These are phyloP conservation scores for Drosophila pruinosa DNA, from an alignment of 1,140 invertebrate genomes.

Conservation along the genomic window DNA sequence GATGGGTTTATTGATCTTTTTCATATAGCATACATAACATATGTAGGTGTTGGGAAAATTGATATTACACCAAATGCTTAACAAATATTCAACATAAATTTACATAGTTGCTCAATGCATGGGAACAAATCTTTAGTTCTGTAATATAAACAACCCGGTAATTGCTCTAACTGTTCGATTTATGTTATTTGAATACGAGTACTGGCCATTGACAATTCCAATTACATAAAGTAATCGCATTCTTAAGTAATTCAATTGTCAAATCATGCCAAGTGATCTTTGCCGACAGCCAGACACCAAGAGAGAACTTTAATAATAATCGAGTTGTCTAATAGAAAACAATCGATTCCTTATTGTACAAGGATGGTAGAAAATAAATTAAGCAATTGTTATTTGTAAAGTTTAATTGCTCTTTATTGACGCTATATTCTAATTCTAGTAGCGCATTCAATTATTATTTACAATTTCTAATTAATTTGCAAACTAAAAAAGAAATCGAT, in stretches of 20 bases:
- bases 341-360: neutral
- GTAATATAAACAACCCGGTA: neutral
- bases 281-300: neutral
- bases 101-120: constrained; percentile 21
- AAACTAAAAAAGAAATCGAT: no score
- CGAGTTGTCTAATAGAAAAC: no score
- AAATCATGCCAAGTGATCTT: neutral
- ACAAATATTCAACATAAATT: constrained; percentile 57
- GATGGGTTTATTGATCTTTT: constrained; percentile 70
- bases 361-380: no score
- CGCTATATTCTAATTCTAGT: no score
- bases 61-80: constrained; percentile 56
- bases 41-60: constrained; percentile 68
- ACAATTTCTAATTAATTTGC: no score
- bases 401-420: no score
- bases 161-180: constrained; percentile 10
- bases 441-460: no score
- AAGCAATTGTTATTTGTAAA: no score
- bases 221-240: neutral
- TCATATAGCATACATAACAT: no score
- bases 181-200: neutral
- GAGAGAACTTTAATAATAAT: neutral
- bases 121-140: constrained; percentile 34
- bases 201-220: neutral
- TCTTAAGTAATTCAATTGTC: neutral